Base-by-base conservation (phyloP, 2,888 invertebrate species). In the Mythimna lalbum region DNA sequence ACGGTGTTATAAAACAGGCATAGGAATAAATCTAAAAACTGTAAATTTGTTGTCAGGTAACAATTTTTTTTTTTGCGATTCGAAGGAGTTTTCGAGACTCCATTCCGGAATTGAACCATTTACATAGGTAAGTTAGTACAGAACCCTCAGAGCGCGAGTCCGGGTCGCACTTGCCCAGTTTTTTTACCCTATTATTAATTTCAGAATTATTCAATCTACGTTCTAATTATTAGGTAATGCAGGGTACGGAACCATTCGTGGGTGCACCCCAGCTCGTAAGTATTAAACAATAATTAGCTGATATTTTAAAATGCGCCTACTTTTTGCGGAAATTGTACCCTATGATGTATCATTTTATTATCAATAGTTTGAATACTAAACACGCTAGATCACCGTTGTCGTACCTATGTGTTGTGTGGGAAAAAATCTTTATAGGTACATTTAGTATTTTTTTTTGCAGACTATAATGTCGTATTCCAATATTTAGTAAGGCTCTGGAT, bases 221-320 rank as follows among this genome's bases (percentile, higher is more conserved):
- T 60, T n/a, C n/a, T n/a, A n/a, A n/a, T n/a, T n/a, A n/a, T n/a
- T 69, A 17, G 52, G 52, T 27, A 69, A 69, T 50, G 27, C 9
- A 57, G 43, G 23, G 36, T 53, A 47, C 7, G 17, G 17, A 27
- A 60, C 39, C 47, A 50, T 23, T 50, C 21, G 49, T 63, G 57
- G 17, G n/a, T 57, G 7, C 61, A 53, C 57, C 43, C 49, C 19
- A 49, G 14, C 27, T 12, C 21, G 39, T 27, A 31, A 19, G 6
- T 17, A 0, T 6, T 50, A 9, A 50, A 36, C 52, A 53, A 27
- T 50, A 61, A 27, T 56, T 67, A 27, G 23, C 9, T 59, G 21
- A 14, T 36, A 39, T 39, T 60, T 56, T 67, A 56, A 67, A 56
- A 43, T 39, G 66, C 55, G 55, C 21, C 0, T 60, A 47, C n/a